Evolutionary conservation across 1,140 invertebrate species (phyloP).

Genomic region (Drosophila kohkoa): DNA sequence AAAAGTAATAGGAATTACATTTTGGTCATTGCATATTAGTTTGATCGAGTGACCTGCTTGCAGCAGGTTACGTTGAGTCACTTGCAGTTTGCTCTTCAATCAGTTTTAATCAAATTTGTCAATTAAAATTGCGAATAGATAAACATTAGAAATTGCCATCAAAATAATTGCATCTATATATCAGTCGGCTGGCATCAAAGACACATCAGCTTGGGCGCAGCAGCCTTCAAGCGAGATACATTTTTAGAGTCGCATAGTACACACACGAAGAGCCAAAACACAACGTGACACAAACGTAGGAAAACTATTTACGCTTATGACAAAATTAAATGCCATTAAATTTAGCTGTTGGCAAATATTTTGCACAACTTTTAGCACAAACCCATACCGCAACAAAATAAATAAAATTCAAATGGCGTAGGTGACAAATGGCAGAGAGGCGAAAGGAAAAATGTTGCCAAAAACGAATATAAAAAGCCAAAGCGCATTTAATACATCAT

Average conservation of each 20-base stretch:
- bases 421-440: slow-evolving; percentile 66
- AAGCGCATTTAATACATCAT: slow-evolving; percentile 27
- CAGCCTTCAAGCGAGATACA: slow-evolving; percentile 59
- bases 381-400: slow-evolving; percentile 36
- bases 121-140: slow-evolving; percentile 53
- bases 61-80: background rate
- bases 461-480: slow-evolving; percentile 26
- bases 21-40: background rate
- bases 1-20: background rate
- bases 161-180: slow-evolving; percentile 69
- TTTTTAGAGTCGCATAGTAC: slow-evolving; percentile 34
- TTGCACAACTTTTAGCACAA: slow-evolving; percentile 69
- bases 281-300: background rate
- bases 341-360: slow-evolving; percentile 68
- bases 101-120: slow-evolving; percentile 38
- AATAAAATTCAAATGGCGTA: slow-evolving; percentile 56
- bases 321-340: slow-evolving; percentile 81
- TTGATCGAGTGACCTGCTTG: slow-evolving; percentile 9
- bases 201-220: slow-evolving; percentile 53
- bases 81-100: slow-evolving; percentile 3
- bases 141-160: slow-evolving; percentile 58
- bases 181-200: slow-evolving; percentile 69
- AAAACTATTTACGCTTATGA: slow-evolving; percentile 72
- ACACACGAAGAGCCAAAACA: background rate
- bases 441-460: slow-evolving; percentile 29